Evolutionary conservation across 2,113 vertebrate species (phyloP), one percentile per base, ranked within the genome.

Genomic region (Ariopsis seemanni): DNA sequence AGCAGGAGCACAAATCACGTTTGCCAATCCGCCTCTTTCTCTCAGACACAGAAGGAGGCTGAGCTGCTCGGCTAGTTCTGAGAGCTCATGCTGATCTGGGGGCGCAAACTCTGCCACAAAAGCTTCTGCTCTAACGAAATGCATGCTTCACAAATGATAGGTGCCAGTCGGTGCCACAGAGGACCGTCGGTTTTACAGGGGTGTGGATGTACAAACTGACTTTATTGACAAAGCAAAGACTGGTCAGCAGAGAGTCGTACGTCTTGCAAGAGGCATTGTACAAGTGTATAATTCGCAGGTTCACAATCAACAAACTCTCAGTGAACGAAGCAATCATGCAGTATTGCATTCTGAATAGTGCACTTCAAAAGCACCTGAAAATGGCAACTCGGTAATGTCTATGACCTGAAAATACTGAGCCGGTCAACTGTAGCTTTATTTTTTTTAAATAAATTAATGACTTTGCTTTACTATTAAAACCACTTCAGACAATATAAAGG

Each of bases 1-100:
- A 91, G 77, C 62, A 63, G 30, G 74, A 89, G 83, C 79, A 75
- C 82, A 88, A 91, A 88, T 90, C 77, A 20, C 18, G 80, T 71
- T 82, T 74, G 77, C 60, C 83, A 72, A 53, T 82, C 85, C 63
- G 83, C 60, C 6, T 84, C 85, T 84, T 85, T 58, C 75, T 86
- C 63, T 91, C 85, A 72, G 18, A 81, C 75, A 86, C 79, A 52
- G 79, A 74, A 72, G 65, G 60, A 82, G 79, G 34, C 42, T 57
- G 60, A 58, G 62, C 58, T 27, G 42, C 74, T 86, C 25, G 74
- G 58, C 75, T 34, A 18, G 48, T 65, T 79, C 50, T 48, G 48
- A 65, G 50, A 69, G 50, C 85, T 80, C 50, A 67, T n/a, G 72
- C 72, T 77, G 84, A 63, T 77, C 71, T 30, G 6, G 55, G 25